Base-by-base conservation (phyloP, 2,888 invertebrate genomes). In the Dryadula phaetusa region DNA sequence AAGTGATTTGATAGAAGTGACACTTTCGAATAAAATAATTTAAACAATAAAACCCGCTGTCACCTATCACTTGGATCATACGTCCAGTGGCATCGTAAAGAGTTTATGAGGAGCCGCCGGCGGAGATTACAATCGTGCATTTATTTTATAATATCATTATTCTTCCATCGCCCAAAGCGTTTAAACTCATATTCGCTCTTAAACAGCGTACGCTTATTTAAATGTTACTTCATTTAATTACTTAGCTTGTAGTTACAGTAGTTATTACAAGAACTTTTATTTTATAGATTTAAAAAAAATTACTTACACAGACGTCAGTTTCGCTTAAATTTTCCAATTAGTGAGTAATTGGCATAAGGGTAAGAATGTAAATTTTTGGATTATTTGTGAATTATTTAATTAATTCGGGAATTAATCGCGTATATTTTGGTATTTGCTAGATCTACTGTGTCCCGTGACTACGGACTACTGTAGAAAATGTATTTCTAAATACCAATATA, bases 81-180 rank as follows among this genome's bases (percentile, higher is more conserved):
- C 37, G 56, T 44, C 58, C 64, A 64, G 64, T 67, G 62, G 82
- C 77, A 28, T 88, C 90, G 87, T 92, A 90, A 91, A 91, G 84
- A 75, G 85, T 91, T 92, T 90, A 92, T 85, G 91, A 89, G 81
- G 78, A 83, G 79, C 84, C 79, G 79, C 82, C 79, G 80, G 87
- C 78, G 81, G 77, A 90, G 88, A 91, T 91, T 88, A 91, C 89
- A 89, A 90, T 90, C 88, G 87, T 86, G 87, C 90, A 90, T 92
- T 90, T 90, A 88, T 89, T 90, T 90, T 88, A 90, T 88, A 85
- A 72, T 79, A 83, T 87, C 88, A 90, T 89, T 88, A 89, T 85
- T 82, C 81, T 79, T 78, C 79, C 84, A 84, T 81, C 80, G 83
- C 81, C 75, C 72, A 71, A 72, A 76, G 77, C 77, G 76, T 71